Evolutionary conservation across 2,113 vertebrate species (phyloP), one percentile per base, ranked within the genome.

Genomic region (Laticauda colubrina): DNA sequence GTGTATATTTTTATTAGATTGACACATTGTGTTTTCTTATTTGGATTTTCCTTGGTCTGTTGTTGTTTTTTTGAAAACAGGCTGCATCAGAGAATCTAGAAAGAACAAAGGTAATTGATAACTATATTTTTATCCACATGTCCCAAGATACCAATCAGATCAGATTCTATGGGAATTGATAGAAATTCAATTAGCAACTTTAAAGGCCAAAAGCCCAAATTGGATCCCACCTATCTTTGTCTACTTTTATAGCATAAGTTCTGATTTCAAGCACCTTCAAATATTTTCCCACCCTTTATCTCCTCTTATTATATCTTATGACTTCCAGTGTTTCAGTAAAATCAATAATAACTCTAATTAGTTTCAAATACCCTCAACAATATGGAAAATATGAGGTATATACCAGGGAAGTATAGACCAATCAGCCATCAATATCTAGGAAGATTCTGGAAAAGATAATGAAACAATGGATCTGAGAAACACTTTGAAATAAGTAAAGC

Each of bases 341-440:
- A 93, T 91, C 90, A 89, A 45, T 85, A 55, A 81, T 93, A 54
- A 48, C 26, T 87, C 59, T 69, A 45, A 23, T 59, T 5, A 59
- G 6, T 53, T 53, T 91, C 45, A 51, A 10, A 15, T 53, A 56
- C 90, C 89, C 45, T 15, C 12, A 14, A 64, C n/a, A 34, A 15
- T 61, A n/a, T 34, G 64, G 26, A 64, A 64, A 64, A 14, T 12
- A 64, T 64, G 26, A 14, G 34, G 34, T 39, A 39, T 39, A 39
- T 39, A 39, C 29, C 12, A 34, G 64, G 64, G 14, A 69, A 69
- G 4, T 18, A 34, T 15, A 69, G 12, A 69, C 29, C 29, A 69
- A 69, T 69, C 29, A 34, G 14, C 29, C 64, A 69, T 34, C 29
- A 69, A 69, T 34, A n/a, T 69, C 64, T 69, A 34, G 29, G 29